Evolutionary conservation across 2,888 invertebrate genomes (phyloP).

Genomic region (Lochmaea capreae): DNA sequence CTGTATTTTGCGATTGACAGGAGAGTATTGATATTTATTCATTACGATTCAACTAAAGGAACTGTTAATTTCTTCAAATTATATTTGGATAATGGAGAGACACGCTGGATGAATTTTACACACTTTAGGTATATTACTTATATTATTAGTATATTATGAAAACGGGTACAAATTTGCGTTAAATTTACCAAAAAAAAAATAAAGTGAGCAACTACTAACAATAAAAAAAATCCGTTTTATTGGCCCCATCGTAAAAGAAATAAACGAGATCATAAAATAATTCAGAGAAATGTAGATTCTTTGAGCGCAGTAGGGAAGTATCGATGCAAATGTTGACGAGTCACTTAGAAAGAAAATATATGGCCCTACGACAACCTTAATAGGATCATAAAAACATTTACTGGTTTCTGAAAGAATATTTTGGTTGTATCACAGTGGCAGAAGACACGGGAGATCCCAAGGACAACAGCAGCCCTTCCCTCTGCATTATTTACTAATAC

Average conservation of each 20-base stretch:
- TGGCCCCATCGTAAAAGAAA: background rate
- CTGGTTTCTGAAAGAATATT: conserved; percentile 35
- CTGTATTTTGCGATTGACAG: too few species aligned
- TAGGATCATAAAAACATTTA: conserved; percentile 41
- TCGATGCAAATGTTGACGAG: conserved; percentile 41
- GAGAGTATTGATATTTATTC: too few species aligned
- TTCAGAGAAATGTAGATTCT: conserved; percentile 20
- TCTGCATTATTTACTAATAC: background rate
- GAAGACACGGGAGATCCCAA: conserved; percentile 5
- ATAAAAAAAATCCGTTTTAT: background rate
- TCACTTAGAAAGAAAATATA: conserved; percentile 39
- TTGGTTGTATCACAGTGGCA: conserved; percentile 23
- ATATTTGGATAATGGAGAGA: too few species aligned
- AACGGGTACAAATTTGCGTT: background rate
- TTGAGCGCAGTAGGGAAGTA: conserved; percentile 23
- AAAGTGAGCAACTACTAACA: background rate
- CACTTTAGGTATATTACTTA: too few species aligned
- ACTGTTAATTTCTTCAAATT: too few species aligned
- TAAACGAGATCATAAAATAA: conserved; percentile 10
- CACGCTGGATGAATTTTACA: too few species aligned
- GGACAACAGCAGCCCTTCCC: conserved; percentile 1
- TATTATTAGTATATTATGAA: background rate
- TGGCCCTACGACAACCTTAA: conserved; percentile 34
- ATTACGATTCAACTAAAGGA: too few species aligned
- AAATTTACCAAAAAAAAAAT: background rate